phyloP scores from a whole-genome alignment of 2,113 vertebrate genomes.

The Corapipo altera region DNA sequence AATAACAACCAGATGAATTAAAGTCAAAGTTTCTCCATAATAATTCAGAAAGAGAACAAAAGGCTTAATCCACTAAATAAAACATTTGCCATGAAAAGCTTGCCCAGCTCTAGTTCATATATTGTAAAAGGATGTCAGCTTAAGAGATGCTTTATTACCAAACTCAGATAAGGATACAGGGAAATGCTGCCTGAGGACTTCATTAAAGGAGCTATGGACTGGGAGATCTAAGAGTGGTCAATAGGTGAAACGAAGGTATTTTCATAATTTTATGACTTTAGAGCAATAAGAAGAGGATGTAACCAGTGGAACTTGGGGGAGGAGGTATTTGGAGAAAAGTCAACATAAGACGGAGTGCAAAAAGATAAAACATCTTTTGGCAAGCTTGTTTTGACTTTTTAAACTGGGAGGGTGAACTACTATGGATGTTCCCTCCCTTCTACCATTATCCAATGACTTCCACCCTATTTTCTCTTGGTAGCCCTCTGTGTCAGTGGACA shows the following conservation, averaged over 20 bases:
- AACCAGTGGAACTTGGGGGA: background rate
- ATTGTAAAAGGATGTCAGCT: slow-evolving; percentile 22
- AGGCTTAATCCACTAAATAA: slow-evolving; percentile 52
- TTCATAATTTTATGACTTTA: background rate
- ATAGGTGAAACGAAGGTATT: background rate
- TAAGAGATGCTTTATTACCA: slow-evolving; percentile 33
- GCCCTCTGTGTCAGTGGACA: background rate
- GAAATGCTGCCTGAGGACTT: slow-evolving; percentile 9
- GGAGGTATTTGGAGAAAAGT: background rate
- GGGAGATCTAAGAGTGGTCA: slow-evolving; percentile 11
- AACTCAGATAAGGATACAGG: slow-evolving; percentile 17
- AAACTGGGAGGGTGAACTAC: background rate
- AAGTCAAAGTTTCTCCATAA: slow-evolving; percentile 55
- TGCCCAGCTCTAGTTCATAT: slow-evolving; percentile 20
- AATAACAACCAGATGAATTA: slow-evolving; percentile 54
- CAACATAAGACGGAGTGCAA: background rate
- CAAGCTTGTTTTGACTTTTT: slow-evolving; percentile 22
- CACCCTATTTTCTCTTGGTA: background rate
- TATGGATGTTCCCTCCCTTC: background rate
- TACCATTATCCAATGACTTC: background rate
- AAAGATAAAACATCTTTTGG: slow-evolving; percentile 31
- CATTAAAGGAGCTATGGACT: background rate
- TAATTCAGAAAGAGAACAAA: slow-evolving; percentile 64
- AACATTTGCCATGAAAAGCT: slow-evolving; percentile 21
- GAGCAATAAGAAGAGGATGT: background rate